Conservation (phyloP, 2,113 vertebrate genomes). For the Garra rufa region DNA sequence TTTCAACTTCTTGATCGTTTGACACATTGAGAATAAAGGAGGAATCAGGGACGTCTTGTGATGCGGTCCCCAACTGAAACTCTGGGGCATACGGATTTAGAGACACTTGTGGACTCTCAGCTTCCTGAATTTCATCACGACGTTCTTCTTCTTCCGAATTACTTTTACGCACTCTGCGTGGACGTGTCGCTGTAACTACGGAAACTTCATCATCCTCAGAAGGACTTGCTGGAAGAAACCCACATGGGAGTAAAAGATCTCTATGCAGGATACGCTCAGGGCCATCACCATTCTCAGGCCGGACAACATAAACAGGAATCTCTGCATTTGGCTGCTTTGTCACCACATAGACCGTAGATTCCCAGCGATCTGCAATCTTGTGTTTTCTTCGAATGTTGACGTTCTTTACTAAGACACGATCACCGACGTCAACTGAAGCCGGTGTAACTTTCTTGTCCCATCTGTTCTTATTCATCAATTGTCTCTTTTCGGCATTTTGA, state of each 20-base stretch:
- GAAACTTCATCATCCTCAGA: background rate
- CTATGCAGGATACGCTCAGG: slow-evolving; percentile 19
- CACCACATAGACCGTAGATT: slow-evolving; percentile 40
- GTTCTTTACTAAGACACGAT: slow-evolving; percentile 48
- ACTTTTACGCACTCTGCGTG: background rate
- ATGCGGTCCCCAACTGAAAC: background rate
- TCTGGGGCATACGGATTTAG: slow-evolving; percentile 18
- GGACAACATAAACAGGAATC: slow-evolving; percentile 39
- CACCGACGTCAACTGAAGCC: slow-evolving; percentile 14
- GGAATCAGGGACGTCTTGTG: background rate
- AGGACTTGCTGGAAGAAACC: slow-evolving; percentile 31
- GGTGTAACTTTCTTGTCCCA: slow-evolving; percentile 37
- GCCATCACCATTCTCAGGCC: slow-evolving; percentile 41
- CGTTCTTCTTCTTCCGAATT: too few species aligned
- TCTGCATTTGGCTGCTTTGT: slow-evolving; percentile 20
- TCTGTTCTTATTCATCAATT: slow-evolving; percentile 46
- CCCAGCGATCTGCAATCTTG: slow-evolving; percentile 45
- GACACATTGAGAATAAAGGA: background rate
- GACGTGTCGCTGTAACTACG: background rate
- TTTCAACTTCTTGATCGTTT: background rate
- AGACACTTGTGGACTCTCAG: background rate
- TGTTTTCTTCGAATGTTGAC: slow-evolving; percentile 35
- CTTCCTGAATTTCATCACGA: background rate
- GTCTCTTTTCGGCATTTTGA: slow-evolving; percentile 35
- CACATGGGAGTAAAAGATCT: slow-evolving; percentile 42